phyloP scores from a whole-genome alignment of 2,888 invertebrate genomes.

The Abrostola tripartita region DNA sequence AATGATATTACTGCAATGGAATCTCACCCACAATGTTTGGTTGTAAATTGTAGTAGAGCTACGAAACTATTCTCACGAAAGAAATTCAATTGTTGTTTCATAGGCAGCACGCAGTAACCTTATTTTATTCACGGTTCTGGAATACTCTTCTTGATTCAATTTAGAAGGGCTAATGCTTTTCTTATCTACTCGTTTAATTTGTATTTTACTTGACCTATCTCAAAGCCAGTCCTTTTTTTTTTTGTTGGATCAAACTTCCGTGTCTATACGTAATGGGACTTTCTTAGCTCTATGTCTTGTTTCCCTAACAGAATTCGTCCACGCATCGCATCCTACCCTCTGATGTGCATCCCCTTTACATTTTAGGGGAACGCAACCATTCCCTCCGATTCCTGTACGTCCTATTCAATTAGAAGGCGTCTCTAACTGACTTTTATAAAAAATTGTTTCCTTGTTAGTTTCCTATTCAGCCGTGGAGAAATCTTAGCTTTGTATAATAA shows the following conservation, averaged over 20 bases:
- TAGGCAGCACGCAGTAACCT: too few species aligned
- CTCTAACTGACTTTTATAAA: slow-evolving; percentile 78
- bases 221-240: too few species aligned
- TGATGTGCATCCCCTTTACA: slow-evolving; percentile 77
- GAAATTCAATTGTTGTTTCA: background rate
- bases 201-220: too few species aligned
- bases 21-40: slow-evolving; percentile 74
- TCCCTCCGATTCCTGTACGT: slow-evolving; percentile 86
- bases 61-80: slow-evolving; percentile 35
- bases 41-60: slow-evolving; percentile 66
- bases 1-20: slow-evolving; percentile 81
- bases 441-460: slow-evolving; percentile 63
- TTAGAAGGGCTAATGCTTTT: too few species aligned
- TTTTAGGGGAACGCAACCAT: slow-evolving; percentile 85
- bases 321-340: slow-evolving; percentile 82
- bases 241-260: too few species aligned
- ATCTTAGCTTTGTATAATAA: background rate
- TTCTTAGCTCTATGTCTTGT: slow-evolving; percentile 55
- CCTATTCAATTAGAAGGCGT: slow-evolving; percentile 87
- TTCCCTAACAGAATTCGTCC: slow-evolving; percentile 82
- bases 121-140: too few species aligned
- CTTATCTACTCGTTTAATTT: too few species aligned
- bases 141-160: too few species aligned
- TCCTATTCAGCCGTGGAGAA: slow-evolving; percentile 23
- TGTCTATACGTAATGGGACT: background rate